phyloP scores from a whole-genome alignment of 2,113 vertebrate species.

The Passer domesticus region DNA sequence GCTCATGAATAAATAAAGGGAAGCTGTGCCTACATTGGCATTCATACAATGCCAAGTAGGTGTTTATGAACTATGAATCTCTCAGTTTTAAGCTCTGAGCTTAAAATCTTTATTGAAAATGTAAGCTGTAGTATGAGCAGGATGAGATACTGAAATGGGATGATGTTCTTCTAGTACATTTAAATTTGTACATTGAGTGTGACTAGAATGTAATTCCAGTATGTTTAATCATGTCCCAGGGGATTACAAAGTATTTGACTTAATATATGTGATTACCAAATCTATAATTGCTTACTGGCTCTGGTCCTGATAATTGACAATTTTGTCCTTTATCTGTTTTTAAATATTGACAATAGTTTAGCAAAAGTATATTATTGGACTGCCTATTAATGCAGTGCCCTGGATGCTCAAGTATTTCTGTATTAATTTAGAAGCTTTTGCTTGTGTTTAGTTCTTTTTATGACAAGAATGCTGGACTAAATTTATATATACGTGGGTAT shows the following conservation, averaged over 20 bases:
- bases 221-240: background rate
- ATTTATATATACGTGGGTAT: background rate
- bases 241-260: background rate
- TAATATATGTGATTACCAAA: background rate
- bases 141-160: background rate
- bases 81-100: background rate
- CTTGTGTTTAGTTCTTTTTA: background rate
- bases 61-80: background rate
- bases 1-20: background rate
- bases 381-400: background rate
- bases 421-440: background rate
- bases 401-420: background rate
- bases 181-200: background rate
- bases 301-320: background rate
- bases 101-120: background rate
- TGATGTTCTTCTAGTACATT: background rate
- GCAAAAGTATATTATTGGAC: background rate
- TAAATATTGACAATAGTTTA: background rate
- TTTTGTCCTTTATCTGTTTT: background rate
- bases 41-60: background rate
- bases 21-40: too few relatives aligned
- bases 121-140: background rate
- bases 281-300: background rate
- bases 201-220: background rate
- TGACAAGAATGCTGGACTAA: background rate